Evolutionary conservation across 2,797 vertebrate species (phyloP).

Genomic region (Bucorvus abyssinicus): DNA sequence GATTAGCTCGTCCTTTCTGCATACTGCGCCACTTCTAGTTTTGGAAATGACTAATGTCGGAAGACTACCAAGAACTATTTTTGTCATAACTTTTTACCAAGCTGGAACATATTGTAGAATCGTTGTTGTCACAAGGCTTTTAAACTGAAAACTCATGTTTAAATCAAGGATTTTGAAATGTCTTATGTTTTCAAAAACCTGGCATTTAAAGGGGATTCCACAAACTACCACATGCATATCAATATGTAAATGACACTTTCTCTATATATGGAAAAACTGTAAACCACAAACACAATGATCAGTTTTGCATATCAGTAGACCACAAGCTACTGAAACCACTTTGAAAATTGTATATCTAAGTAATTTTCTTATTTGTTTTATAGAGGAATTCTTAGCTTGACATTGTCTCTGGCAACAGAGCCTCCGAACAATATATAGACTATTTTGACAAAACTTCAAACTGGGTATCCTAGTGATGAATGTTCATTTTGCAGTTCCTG

Average conservation of each 20-base stretch:
- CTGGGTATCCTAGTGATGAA: background rate
- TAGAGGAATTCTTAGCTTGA: background rate
- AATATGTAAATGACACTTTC: background rate
- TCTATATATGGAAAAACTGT: background rate
- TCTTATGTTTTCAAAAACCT: background rate
- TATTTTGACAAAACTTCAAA: background rate
- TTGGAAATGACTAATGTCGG: background rate
- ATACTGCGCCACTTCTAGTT: background rate
- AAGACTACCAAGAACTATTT: background rate
- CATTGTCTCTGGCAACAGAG: background rate
- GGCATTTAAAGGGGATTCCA: background rate
- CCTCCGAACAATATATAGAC: background rate
- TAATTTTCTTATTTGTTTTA: background rate
- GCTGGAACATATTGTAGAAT: background rate
- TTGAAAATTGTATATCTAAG: background rate
- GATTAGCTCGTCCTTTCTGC: background rate
- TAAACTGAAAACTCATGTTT: background rate
- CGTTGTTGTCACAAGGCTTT: background rate
- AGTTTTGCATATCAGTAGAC: background rate
- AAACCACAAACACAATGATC: background rate
- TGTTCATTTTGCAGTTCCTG: background rate
- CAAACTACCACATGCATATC: background rate
- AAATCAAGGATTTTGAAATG: background rate
- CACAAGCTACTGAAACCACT: background rate
- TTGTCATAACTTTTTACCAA: background rate